Conservation (phyloP, 37 sponge, comb jelly and placozoan species). For the Halisarca cf. caerulea region DNA sequence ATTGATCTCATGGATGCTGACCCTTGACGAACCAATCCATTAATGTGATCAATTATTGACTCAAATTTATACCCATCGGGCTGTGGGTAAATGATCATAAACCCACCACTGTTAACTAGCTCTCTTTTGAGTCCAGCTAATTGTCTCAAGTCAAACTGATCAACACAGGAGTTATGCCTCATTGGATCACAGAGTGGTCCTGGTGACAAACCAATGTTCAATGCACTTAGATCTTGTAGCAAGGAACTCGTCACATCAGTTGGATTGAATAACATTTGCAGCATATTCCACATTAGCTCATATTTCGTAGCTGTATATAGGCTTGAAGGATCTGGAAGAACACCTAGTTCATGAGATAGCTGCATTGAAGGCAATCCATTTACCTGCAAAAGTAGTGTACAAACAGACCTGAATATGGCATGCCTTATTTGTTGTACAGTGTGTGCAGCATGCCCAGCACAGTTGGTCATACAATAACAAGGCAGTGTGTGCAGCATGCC, state of each 20-base stretch:
- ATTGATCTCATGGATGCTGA: background rate
- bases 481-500: background rate
- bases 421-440: background rate
- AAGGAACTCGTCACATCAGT: conserved; percentile 35
- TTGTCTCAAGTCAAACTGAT: conserved; percentile 47
- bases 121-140: conserved; percentile 60
- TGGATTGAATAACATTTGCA: conserved; percentile 59
- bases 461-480: background rate
- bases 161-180: conserved; percentile 55
- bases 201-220: conserved; percentile 64
- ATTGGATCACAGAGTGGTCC: conserved; percentile 47
- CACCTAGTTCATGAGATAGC: conserved; percentile 83
- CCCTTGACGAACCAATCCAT: conserved; percentile 26
- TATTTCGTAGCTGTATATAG: conserved; percentile 81
- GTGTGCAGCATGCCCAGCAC: background rate
- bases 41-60: conserved; percentile 43
- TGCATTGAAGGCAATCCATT: conserved; percentile 94
- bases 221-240: background rate
- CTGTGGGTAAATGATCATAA: conserved; percentile 63
- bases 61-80: conserved; percentile 49
- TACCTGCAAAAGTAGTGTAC: conserved; percentile 46
- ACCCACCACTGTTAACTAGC: conserved; percentile 59
- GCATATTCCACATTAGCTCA: conserved; percentile 72
- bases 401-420: background rate
- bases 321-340: conserved; percentile 61